A percentile compares a stretch with the other conserved stretches of the same genome.
phyloP scores from a whole-genome alignment of 2,113 vertebrate species.

The Parotia lawesii region DNA sequence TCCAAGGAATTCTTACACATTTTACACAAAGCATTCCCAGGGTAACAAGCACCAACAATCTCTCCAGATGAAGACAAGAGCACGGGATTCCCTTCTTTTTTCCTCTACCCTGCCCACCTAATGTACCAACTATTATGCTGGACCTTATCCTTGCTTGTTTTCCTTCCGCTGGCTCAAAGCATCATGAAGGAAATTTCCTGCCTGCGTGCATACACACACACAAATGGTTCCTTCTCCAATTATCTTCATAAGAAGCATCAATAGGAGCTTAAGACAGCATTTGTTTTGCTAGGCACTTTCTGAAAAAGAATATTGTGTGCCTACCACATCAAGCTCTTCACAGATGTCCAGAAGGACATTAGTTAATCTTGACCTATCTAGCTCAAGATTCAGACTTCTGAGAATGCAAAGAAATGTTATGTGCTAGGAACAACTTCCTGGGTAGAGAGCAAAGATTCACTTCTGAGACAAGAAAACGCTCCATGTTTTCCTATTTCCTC shows the following conservation, averaged over 20 bases:
- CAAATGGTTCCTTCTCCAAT: background rate
- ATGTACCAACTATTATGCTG: background rate
- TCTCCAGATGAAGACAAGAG: background rate
- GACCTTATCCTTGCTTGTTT: background rate
- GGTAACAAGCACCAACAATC: background rate
- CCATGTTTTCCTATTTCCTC: background rate
- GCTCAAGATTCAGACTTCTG: background rate
- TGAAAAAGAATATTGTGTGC: background rate
- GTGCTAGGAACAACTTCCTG: background rate
- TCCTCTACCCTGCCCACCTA: background rate
- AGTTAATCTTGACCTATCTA: background rate
- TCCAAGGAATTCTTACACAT: background rate
- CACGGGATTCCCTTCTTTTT: background rate
- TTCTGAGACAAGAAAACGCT: background rate
- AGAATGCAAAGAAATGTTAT: background rate
- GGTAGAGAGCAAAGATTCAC: background rate
- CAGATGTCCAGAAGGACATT: background rate
- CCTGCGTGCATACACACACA: rapidly evolving
- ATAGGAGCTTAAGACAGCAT: background rate
- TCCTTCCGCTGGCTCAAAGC: background rate
- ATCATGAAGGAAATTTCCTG: background rate
- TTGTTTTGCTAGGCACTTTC: background rate
- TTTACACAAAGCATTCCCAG: background rate
- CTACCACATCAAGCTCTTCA: background rate
- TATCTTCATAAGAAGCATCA: background rate